phyloP scores from a whole-genome alignment of 2,797 vertebrate species.

The Anguilla megastoma region DNA sequence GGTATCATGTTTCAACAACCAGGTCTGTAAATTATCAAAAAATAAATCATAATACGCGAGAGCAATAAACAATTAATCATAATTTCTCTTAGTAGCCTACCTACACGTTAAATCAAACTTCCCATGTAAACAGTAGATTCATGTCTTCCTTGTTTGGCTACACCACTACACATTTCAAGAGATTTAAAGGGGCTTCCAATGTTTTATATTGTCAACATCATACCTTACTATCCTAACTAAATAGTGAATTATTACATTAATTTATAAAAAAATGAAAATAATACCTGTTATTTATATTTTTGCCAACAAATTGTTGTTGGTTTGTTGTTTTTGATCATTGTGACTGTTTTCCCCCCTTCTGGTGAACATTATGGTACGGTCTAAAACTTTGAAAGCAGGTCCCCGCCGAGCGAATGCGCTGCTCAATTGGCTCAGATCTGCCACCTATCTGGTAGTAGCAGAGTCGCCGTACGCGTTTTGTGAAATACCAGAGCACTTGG shows the following conservation, averaged over 20 bases:
- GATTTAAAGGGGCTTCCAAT: background rate
- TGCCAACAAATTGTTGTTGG: background rate
- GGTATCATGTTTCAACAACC: background rate
- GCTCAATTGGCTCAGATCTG: constrained; percentile 17
- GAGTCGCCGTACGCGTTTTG: background rate
- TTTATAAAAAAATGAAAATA: background rate
- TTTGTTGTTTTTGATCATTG: background rate
- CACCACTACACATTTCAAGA: background rate
- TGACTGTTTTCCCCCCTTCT: background rate
- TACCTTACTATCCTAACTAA: background rate
- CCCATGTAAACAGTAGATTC: constrained; percentile 4
- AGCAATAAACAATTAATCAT: background rate
- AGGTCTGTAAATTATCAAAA: background rate
- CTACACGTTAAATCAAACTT: background rate
- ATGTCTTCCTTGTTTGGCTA: constrained; percentile 14
- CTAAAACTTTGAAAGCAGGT: constrained; percentile 33
- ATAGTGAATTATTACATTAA: background rate
- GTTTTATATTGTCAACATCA: background rate
- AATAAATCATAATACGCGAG: background rate
- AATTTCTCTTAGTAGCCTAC: background rate
- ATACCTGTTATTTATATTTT: background rate
- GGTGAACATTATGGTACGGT: constrained; percentile 22
- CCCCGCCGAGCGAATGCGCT: constrained; percentile 15
- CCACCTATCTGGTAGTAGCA: constrained; percentile 19
- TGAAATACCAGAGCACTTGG: background rate